phyloP scores from a whole-genome alignment of 2,113 vertebrate species.

The Thermophis baileyi region DNA sequence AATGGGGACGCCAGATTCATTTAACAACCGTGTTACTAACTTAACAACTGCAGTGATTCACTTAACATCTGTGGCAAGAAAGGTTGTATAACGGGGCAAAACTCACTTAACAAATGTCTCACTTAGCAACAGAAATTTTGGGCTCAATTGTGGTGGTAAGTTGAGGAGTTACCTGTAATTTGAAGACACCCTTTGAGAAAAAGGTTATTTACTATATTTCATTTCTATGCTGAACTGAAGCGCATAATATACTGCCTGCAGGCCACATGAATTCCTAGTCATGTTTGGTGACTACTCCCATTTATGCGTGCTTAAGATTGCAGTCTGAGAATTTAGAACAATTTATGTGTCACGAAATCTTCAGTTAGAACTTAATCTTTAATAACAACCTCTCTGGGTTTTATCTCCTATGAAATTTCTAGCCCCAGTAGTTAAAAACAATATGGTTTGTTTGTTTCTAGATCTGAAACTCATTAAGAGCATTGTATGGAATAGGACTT shows the following conservation, averaged over 20 bases:
- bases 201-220: neutral
- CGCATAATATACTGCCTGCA: neutral
- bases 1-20: too few relatives aligned
- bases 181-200: neutral
- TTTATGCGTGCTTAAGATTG: neutral
- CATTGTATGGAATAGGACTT: neutral
- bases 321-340: neutral
- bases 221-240: neutral
- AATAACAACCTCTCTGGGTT: neutral
- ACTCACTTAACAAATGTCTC: too few relatives aligned
- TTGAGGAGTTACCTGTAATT: neutral
- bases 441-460: neutral
- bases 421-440: neutral
- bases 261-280: neutral
- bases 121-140: too few relatives aligned
- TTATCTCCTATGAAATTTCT: neutral
- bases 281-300: neutral
- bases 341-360: neutral
- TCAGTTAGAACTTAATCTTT: neutral
- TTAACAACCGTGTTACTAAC: too few relatives aligned
- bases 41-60: too few relatives aligned
- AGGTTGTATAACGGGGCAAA: too few relatives aligned
- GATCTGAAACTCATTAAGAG: neutral
- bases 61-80: too few relatives aligned
- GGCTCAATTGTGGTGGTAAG: too few relatives aligned